phyloP scores from a whole-genome alignment of 2,113 vertebrate genomes.

The Eretmochelys imbricata region DNA sequence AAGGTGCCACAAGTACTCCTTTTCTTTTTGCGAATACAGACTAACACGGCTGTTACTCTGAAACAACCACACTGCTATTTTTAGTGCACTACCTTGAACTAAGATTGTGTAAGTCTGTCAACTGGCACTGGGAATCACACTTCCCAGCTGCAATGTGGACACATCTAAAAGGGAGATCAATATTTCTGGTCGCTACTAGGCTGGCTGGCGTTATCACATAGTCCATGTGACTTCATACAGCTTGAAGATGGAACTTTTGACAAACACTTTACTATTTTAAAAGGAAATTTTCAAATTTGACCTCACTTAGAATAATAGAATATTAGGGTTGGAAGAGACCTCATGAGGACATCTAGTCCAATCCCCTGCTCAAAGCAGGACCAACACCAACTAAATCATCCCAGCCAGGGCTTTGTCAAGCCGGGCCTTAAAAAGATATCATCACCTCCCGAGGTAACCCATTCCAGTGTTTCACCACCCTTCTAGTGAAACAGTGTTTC shows the following conservation, averaged over 20 bases:
- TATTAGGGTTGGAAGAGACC: no score
- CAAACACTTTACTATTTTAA: background rate
- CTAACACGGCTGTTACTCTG: no score
- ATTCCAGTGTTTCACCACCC: no score
- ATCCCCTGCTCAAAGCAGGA: no score
- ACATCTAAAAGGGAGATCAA: conserved; percentile 24
- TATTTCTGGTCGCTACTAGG: background rate
- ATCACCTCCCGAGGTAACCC: no score
- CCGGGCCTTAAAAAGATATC: no score
- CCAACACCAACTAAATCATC: no score
- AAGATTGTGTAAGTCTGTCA: background rate
- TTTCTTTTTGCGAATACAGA: no score
- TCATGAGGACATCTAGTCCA: no score
- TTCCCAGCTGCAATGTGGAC: background rate
- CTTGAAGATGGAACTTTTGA: background rate
- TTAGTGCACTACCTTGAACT: background rate
- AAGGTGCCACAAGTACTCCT: no score
- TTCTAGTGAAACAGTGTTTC: no score
- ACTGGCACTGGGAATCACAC: background rate
- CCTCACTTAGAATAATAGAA: background rate
- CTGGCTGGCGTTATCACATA: background rate
- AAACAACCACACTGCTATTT: background rate
- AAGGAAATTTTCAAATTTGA: background rate
- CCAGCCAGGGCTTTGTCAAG: no score
- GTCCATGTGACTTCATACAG: background rate